Evolutionary conservation across 92 coral and sea anemone species (phyloP).

Genomic region (Epizoanthus rinbou): DNA sequence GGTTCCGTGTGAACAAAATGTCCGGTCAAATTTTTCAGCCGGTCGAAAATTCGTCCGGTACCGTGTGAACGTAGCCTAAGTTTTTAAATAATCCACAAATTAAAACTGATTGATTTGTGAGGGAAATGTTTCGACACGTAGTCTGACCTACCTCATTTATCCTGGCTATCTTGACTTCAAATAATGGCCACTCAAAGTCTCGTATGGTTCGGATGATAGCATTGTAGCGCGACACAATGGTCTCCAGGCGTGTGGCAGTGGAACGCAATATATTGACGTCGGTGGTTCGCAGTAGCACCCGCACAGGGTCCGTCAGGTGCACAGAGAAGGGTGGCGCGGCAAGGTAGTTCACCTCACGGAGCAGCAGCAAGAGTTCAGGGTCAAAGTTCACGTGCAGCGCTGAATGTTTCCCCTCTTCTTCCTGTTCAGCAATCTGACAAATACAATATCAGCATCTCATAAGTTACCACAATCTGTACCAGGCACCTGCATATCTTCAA

Average conservation of each 20-base stretch:
- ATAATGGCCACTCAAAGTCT: slow-evolving; percentile 83
- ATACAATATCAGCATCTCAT: background rate
- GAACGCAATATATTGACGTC: slow-evolving; percentile 85
- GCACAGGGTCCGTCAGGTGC: slow-evolving; percentile 88
- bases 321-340: slow-evolving; percentile 92
- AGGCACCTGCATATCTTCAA: too few relatives aligned
- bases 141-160: slow-evolving; percentile 84
- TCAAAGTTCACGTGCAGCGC: slow-evolving; percentile 92
- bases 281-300: slow-evolving; percentile 81
- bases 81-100: too few relatives aligned
- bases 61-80: too few relatives aligned
- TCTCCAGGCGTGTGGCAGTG: slow-evolving; percentile 94
- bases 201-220: slow-evolving; percentile 82
- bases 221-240: slow-evolving; percentile 93
- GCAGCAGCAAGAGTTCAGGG: slow-evolving; percentile 79
- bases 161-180: slow-evolving; percentile 91
- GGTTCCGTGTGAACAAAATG: too few relatives aligned
- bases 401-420: slow-evolving; percentile 57
- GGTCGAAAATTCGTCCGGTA: too few relatives aligned
- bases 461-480: background rate
- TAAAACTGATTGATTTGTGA: too few relatives aligned
- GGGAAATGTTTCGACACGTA: too few relatives aligned
- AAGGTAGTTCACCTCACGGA: slow-evolving; percentile 90
- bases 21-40: too few relatives aligned
- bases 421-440: slow-evolving; percentile 76